Percentiles rank a stretch among this genome's conserved stretches.
Conservation (phyloP, 2,888 invertebrate genomes). For the Synergus itoensis region DNA sequence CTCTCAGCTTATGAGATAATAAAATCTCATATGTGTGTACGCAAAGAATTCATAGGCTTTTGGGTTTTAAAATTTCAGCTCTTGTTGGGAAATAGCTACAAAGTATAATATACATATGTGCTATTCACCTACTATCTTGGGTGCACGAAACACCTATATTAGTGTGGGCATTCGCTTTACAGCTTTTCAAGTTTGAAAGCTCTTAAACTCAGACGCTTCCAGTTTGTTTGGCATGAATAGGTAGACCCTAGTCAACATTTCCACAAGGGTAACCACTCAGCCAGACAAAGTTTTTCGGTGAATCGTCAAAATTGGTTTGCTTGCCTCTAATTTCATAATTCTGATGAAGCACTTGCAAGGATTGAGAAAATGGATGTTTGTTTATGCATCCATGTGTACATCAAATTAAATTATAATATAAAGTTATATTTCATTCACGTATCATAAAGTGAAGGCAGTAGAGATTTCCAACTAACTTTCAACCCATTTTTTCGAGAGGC, state of each 20-base stretch:
- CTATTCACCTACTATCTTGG: neutral
- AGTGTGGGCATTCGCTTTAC: conserved; percentile 14
- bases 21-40: neutral
- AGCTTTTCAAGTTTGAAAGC: conserved; percentile 14
- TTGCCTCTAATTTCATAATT: neutral
- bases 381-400: no score
- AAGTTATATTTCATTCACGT: no score
- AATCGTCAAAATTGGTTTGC: neutral
- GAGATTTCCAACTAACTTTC: no score
- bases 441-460: no score
- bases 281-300: neutral
- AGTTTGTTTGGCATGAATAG: conserved; percentile 5
- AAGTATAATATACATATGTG: conserved; percentile 1
- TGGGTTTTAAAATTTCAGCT: neutral
- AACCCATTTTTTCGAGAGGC: no score
- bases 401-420: no score
- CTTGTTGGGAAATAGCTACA: neutral
- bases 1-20: neutral
- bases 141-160: conserved; percentile 2
- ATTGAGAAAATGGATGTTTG: neutral
- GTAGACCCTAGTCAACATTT: conserved; percentile 3
- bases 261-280: neutral
- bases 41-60: neutral
- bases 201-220: conserved; percentile 9
- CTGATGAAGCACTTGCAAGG: neutral